phyloP scores from a whole-genome alignment of 2,888 invertebrate species.

The Microplitis manilae region DNA sequence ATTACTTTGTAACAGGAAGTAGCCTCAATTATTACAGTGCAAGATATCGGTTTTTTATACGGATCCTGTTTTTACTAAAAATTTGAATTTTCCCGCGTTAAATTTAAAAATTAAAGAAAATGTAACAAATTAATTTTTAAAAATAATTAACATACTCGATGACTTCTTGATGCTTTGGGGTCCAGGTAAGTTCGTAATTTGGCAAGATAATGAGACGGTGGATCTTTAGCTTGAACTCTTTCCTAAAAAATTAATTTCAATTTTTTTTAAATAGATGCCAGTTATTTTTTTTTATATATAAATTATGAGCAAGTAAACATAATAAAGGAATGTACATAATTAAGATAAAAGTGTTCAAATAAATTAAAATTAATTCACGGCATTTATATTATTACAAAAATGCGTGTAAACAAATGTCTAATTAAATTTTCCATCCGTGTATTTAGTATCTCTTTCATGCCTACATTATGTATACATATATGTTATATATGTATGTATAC shows the following conservation, averaged over 20 bases:
- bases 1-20: too few species aligned
- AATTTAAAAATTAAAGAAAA: background rate
- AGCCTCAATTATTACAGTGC: too few species aligned
- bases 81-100: too few species aligned
- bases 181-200: conserved; percentile 96
- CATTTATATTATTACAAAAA: background rate
- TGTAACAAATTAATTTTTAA: background rate
- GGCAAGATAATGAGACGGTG: conserved; percentile 95
- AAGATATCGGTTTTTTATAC: too few species aligned
- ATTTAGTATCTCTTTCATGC: background rate
- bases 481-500: background rate
- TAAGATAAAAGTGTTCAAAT: background rate
- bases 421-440: background rate
- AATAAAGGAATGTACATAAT: background rate
- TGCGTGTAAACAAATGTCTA: conserved; percentile 22
- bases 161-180: conserved; percentile 95
- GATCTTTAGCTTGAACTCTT: conserved; percentile 98
- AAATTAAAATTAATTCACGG: background rate
- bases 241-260: conserved; percentile 76
- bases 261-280: background rate
- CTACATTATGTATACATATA: conserved; percentile 8
- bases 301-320: background rate
- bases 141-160: conserved; percentile 81
- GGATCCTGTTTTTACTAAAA: too few species aligned
- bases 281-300: too few species aligned